These are phyloP conservation scores for Empidonax alnorum DNA, from an alignment of 2,113 vertebrate species.

Conservation along the genomic window DNA sequence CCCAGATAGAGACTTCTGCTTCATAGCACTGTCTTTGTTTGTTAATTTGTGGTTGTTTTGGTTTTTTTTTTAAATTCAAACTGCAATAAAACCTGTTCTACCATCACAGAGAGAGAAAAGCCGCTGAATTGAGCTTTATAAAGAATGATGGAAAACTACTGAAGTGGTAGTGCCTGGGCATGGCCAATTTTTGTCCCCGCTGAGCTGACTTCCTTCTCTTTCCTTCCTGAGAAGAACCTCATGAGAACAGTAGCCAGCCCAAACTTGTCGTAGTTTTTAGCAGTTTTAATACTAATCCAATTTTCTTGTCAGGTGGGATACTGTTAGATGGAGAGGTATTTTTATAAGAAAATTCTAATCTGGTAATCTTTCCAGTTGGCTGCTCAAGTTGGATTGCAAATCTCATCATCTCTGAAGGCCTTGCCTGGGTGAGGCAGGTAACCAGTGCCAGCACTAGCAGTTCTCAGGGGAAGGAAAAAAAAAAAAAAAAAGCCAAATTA, in stretches of 20 bases:
- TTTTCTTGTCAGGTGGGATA: neutral
- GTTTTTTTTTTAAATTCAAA: neutral
- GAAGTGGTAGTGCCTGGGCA: neutral
- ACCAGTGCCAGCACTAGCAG: neutral
- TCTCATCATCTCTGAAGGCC: neutral
- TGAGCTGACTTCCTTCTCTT: neutral
- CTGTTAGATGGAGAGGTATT: neutral
- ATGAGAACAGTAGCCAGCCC: neutral
- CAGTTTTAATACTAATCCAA: neutral
- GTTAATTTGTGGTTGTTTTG: neutral
- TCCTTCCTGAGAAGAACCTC: neutral
- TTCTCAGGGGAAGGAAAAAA: neutral
- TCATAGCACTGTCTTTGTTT: neutral
- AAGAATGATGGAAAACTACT: constrained; percentile 38
- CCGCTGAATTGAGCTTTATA: neutral
- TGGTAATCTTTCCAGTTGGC: neutral
- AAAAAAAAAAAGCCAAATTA: neutral
- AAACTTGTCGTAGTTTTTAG: neutral
- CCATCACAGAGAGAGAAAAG: neutral
- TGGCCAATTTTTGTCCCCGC: fast-evolving
- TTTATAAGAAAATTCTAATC: neutral
- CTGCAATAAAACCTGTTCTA: neutral
- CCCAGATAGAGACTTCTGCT: constrained; percentile 6
- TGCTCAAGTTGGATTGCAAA: neutral
- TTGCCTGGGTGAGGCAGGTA: neutral